These are phyloP conservation scores for Micromesistius poutassou DNA, from an alignment of 2,797 vertebrate species.

Conservation along the genomic window DNA sequence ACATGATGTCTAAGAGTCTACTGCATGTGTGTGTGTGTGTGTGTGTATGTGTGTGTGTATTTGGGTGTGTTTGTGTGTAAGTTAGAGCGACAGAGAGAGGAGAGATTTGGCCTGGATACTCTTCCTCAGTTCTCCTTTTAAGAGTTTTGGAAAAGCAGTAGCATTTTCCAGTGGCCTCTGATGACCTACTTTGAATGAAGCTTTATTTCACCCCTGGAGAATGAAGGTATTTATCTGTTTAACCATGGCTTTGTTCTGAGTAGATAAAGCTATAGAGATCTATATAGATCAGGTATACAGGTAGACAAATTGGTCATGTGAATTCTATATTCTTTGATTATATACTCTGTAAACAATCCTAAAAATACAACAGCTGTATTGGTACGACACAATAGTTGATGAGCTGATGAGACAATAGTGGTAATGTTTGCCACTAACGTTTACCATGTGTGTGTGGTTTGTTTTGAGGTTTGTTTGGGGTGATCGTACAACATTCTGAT, in stretches of 20 bases:
- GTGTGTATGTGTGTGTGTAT: too few relatives aligned
- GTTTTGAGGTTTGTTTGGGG: not conserved
- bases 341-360: not conserved
- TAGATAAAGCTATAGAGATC: not conserved
- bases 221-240: not conserved
- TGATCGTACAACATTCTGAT: not conserved
- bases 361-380: not conserved
- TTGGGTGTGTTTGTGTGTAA: not conserved
- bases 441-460: not conserved
- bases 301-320: not conserved
- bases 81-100: not conserved
- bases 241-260: not conserved
- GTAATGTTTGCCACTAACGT: not conserved
- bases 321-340: not conserved
- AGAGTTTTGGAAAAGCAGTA: constrained; percentile 7
- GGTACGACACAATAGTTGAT: not conserved
- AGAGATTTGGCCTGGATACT: not conserved
- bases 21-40: not conserved
- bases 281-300: too few relatives aligned
- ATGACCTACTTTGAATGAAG: not conserved
- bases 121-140: not conserved
- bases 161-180: constrained; percentile 4
- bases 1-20: not conserved
- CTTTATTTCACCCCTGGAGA: not conserved
- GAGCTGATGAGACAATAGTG: not conserved